Base-by-base conservation (phyloP, 2,888 invertebrate genomes). In the Watsonalla binaria region DNA sequence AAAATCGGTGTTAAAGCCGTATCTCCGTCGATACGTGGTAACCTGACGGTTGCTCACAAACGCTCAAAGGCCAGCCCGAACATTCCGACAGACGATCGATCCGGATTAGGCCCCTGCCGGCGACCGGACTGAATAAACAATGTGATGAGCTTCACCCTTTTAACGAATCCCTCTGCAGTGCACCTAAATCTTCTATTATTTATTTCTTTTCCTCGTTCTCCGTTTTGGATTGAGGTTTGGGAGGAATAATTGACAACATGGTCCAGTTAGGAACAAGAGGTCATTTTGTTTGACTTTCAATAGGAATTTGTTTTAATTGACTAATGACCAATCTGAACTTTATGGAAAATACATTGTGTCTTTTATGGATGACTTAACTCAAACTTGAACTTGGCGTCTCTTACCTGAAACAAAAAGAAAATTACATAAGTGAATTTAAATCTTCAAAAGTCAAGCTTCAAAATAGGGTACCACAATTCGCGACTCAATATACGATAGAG, bases 51-150 rank as follows among this genome's bases (percentile, higher is more conserved):
- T 57, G 53, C 51, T 59, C 58, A 57, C 59, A 57, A 53, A 45
- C 24, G 46, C 64, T 67, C 69, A 65, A 68, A 75, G 66, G 69
- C 62, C 61, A 66, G 61, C 68, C 70, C 62, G 63, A 70, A 76
- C 78, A 78, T 76, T 74, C 78, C 77, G 68, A 63, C 63, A 66
- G 66, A 59, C 80, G 82, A 86, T 86, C 86, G 86, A 86, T 86
- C 68, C 72, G 84, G 84, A 85, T 86, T 86, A 86, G 81, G 78
- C 76, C 74, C 64, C 57, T 60, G 66, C 69, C 80, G 77, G 70
- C 80, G 80, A 73, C 70, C 82, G 79, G 80, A 78, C 86, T 89
- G 86, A 88, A 88, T 88, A 89, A 88, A 89, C 88, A 88, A 88
- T 86, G 88, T 84, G 87, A 88, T 83, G 84, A 79, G 74, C 67